Conservation (phyloP, 2,888 invertebrate species). For the Mesorhabditis spiculigera region DNA sequence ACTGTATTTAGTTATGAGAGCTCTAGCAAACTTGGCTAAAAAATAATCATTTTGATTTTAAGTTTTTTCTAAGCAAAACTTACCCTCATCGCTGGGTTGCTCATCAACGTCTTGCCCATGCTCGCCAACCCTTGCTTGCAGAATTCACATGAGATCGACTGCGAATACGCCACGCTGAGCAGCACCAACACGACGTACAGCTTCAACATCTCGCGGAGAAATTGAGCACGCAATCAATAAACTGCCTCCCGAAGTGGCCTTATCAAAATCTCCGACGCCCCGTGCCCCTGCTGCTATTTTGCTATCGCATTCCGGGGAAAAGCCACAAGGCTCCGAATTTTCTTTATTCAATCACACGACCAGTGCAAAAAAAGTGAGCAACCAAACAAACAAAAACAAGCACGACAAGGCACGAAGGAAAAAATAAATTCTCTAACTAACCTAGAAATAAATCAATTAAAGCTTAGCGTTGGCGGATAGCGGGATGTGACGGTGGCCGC, state of each 20-base stretch:
- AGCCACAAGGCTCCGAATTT: too few species aligned
- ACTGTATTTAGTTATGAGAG: too few species aligned
- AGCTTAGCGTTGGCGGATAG: neutral
- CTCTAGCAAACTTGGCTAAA: too few species aligned
- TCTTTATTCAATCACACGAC: too few species aligned
- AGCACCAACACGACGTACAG: neutral
- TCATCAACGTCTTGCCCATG: neutral
- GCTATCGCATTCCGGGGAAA: too few species aligned
- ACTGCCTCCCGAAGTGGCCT: too few species aligned
- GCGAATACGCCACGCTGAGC: neutral
- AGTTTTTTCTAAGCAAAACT: neutral
- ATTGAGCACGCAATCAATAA: neutral
- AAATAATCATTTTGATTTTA: too few species aligned
- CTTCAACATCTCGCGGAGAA: neutral
- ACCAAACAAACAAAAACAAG: neutral
- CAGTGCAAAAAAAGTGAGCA: neutral
- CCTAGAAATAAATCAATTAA: neutral
- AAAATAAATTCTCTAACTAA: neutral
- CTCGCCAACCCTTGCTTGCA: neutral
- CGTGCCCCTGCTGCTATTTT: too few species aligned
- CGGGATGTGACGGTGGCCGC: constrained; percentile 37
- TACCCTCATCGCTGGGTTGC: neutral
- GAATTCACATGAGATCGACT: constrained; percentile 2
- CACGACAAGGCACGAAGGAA: neutral
- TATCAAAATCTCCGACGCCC: too few species aligned